These are phyloP conservation scores for Eristalinus aeneus DNA, from an alignment of 2,888 invertebrate genomes.

Conservation along the genomic window DNA sequence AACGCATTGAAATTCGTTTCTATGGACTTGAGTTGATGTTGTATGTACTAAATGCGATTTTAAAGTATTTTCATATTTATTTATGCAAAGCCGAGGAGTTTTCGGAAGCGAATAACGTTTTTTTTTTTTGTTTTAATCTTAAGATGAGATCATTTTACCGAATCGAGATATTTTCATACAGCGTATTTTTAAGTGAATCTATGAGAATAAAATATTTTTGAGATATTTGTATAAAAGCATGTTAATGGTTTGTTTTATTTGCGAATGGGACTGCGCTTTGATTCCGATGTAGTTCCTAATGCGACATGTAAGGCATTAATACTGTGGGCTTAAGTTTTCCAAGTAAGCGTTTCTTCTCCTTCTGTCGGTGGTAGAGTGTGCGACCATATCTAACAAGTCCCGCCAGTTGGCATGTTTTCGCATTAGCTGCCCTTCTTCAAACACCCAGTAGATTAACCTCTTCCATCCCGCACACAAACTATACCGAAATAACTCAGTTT, in stretches of 20 bases:
- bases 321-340: no score
- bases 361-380: no score
- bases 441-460: no score
- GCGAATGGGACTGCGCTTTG: neutral
- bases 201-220: slow-evolving; percentile 43
- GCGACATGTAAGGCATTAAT: no score
- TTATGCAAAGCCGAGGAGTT: slow-evolving; percentile 53
- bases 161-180: slow-evolving; percentile 57
- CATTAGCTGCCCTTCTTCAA: no score
- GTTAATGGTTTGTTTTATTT: slow-evolving; percentile 8
- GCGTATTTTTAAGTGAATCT: slow-evolving; percentile 42
- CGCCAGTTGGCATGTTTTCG: no score
- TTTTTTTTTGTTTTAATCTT: slow-evolving; percentile 14
- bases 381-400: no score
- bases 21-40: slow-evolving; percentile 14
- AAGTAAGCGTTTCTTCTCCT: no score
- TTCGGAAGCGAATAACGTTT: slow-evolving; percentile 23
- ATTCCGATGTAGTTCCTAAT: no score
- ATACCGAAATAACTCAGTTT: no score
- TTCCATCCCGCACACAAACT: no score
- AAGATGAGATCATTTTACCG: slow-evolving; percentile 46
- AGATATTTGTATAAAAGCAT: slow-evolving; percentile 36
- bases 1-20: slow-evolving; percentile 5
- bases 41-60: slow-evolving; percentile 49
- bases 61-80: slow-evolving; percentile 64